Conservation (phyloP, 2,797 vertebrate species). For the Gastrophryne carolinensis region DNA sequence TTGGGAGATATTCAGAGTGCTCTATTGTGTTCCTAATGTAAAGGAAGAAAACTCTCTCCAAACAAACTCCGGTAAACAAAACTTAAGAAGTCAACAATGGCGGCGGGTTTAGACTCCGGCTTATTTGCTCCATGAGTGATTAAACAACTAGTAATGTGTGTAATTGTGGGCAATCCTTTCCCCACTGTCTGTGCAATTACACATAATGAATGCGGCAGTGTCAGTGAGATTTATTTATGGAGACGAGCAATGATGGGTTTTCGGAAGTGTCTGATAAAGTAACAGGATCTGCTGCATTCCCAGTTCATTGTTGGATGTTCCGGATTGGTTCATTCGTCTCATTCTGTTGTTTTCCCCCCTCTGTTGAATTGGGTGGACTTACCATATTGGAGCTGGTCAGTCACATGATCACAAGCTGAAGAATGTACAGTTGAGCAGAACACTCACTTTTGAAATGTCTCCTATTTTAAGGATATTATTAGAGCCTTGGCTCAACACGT, state of each 20-base stretch:
- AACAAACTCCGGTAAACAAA: constrained; percentile 29
- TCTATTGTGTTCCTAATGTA: not conserved
- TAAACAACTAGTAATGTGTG: not conserved
- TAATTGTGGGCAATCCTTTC: constrained; percentile 1
- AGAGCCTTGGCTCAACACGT: too few species aligned
- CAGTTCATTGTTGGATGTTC: too few species aligned
- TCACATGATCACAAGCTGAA: too few species aligned
- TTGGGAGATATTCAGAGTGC: constrained; percentile 3
- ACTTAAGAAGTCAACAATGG: constrained; percentile 3
- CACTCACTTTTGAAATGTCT: too few species aligned
- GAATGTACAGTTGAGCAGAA: too few species aligned
- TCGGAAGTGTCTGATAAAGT: too few species aligned
- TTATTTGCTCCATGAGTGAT: not conserved
- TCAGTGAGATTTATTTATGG: not conserved
- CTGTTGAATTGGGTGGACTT: too few species aligned
- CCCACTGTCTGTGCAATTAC: not conserved
- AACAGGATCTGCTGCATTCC: too few species aligned
- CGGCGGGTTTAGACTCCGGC: not conserved
- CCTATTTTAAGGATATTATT: too few species aligned
- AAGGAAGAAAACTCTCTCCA: constrained; percentile 1
- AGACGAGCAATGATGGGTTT: not conserved
- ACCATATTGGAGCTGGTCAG: too few species aligned
- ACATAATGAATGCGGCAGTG: not conserved
- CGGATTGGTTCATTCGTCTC: too few species aligned
- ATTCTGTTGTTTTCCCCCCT: too few species aligned